Evolutionary conservation across 2,888 invertebrate species (phyloP).

Genomic region (Cancer borealis): DNA sequence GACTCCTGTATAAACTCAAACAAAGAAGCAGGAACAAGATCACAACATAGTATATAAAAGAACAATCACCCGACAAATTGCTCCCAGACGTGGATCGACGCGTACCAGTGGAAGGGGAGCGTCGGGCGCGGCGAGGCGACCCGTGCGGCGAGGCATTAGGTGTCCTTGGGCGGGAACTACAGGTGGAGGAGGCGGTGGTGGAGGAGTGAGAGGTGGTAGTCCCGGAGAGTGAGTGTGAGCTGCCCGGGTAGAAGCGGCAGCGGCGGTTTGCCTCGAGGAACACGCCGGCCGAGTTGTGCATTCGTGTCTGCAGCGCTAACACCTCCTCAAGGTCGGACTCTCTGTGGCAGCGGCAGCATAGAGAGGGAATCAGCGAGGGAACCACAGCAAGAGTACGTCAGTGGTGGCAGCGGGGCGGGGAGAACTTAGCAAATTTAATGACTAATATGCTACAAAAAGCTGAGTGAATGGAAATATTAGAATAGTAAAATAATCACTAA

Average conservation of each 20-base stretch:
- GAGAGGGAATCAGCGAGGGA: not conserved
- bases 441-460: not conserved
- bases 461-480: not conserved
- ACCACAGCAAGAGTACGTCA: not conserved
- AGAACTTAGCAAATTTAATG: not conserved
- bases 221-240: conserved; percentile 30
- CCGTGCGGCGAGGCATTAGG: conserved; percentile 77
- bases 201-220: conserved; percentile 47
- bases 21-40: not conserved
- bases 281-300: conserved; percentile 84
- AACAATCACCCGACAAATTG: conserved; percentile 28
- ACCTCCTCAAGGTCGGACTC: conserved; percentile 86
- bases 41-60: not conserved
- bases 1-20: not conserved
- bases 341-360: conserved; percentile 79
- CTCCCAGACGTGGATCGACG: not conserved
- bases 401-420: not conserved
- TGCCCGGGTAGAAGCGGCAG: conserved; percentile 40
- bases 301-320: conserved; percentile 83
- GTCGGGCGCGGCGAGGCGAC: conserved; percentile 73
- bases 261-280: conserved; percentile 82
- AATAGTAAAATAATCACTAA: conserved; percentile 5
- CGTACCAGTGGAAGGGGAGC: conserved; percentile 71
- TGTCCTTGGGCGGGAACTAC: conserved; percentile 72
- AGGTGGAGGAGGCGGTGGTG: conserved; percentile 38